Base-by-base conservation (phyloP, 2,797 vertebrate species). In the Pristis pectinata region DNA sequence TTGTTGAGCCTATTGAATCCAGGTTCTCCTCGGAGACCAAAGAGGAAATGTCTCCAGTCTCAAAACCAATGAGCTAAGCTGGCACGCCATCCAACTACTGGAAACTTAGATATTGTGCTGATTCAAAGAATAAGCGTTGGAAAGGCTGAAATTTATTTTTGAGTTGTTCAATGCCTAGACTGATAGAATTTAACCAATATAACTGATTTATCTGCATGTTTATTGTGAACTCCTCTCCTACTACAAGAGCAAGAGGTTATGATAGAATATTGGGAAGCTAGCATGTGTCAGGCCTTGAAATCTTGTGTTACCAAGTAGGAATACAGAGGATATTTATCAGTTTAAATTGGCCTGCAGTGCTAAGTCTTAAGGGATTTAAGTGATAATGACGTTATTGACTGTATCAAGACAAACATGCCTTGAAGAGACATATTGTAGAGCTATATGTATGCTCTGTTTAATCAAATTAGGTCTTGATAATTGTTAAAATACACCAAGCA, bases 401-500 rank as follows among this genome's bases (percentile, higher is more conserved):
- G 76, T 79, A 56, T 2, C 82, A 89, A 34, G 53, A 6, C 34
- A 37, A 64, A 37, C 34, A 34, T 27, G 59, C 34, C 56, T 61
- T 89, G 85, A 89, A 89, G 13, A 64, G 56, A 61, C 53, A 41
- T 30, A 15, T 24, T 10, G 83, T 13, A 56, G 41, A 87, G 34
- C 4, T 19, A 19, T 19, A 61, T 61, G 53, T 61, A 59, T 87
- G 1, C 27, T 59, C 27, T 53, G 53, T 56, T 64, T 89, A 56
- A 72, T 56, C 1, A 6, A 61, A 37, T 37, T 89, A 89, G n/a
- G n/a, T 89, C 11, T 61, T 64, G 11, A n/a, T n/a, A n/a, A n/a
- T n/a, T n/a, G n/a, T n/a, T n/a, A n/a, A n/a, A n/a, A n/a, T n/a
- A 89, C 85, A 87, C 87, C 89, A 34, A 89, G 89, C 2, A 6